Percentiles rank a stretch among this genome's conserved stretches.
Evolutionary conservation across 2,888 invertebrate species (phyloP).

Genomic region (Gerris lacustris): DNA sequence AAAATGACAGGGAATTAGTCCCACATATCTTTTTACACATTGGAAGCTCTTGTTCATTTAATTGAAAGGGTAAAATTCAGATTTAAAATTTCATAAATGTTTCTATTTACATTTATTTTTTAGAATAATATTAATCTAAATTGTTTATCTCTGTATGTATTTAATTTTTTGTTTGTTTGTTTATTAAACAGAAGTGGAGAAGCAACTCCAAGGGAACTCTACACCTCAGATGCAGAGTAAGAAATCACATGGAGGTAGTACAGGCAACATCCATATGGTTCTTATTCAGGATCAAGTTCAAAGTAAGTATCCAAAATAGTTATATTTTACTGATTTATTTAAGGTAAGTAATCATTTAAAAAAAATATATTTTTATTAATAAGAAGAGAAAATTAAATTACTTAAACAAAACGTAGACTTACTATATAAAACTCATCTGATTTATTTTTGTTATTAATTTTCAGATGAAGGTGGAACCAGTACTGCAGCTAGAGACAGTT

Average conservation of each 20-base stretch:
- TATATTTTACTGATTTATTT: not conserved
- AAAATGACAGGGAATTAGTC: too few species aligned
- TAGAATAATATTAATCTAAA: too few species aligned
- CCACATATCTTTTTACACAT: too few species aligned
- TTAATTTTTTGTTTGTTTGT: slow-evolving; percentile 24
- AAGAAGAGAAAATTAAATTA: too few species aligned
- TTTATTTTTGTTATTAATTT: not conserved
- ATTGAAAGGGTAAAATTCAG: too few species aligned
- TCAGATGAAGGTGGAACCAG: not conserved
- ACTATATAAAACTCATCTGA: too few species aligned
- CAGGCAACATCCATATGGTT: slow-evolving; percentile 47
- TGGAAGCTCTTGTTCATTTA: too few species aligned
- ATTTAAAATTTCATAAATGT: too few species aligned
- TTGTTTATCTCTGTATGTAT: not conserved
- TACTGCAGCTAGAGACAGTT: not conserved
- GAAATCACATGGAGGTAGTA: slow-evolving; percentile 50
- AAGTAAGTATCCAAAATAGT: slow-evolving; percentile 11
- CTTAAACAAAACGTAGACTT: too few species aligned
- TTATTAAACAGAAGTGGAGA: slow-evolving; percentile 70
- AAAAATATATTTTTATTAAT: not conserved
- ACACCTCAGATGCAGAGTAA: slow-evolving; percentile 44
- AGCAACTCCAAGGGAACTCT: slow-evolving; percentile 64
- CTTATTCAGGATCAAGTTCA: slow-evolving; percentile 38
- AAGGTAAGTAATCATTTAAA: not conserved
- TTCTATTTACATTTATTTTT: too few species aligned